Percentiles rank a stretch among this genome's conserved stretches.
phyloP scores from a whole-genome alignment of 2,888 invertebrate genomes.

The Cerceris ruficornis region DNA sequence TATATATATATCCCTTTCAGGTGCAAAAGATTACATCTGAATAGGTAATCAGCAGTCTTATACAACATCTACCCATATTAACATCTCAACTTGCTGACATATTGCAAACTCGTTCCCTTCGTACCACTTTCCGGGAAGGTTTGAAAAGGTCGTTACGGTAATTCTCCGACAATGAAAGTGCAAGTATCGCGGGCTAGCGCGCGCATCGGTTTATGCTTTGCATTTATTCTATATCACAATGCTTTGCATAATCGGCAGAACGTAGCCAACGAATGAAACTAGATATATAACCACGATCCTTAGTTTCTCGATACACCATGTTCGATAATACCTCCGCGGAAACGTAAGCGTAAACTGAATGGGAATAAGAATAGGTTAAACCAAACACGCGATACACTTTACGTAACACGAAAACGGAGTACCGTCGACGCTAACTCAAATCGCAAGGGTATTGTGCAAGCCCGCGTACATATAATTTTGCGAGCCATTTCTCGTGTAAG shows the following conservation, averaged over 20 bases:
- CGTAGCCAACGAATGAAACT: constrained; percentile 42
- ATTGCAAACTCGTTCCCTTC: constrained; percentile 30
- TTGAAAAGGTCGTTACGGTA: constrained; percentile 41
- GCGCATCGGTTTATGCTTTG: not conserved
- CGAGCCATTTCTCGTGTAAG: constrained; percentile 27
- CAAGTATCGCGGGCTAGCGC: constrained; percentile 33
- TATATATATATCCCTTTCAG: constrained; percentile 3
- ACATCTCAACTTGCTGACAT: constrained; percentile 28
- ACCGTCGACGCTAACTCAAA: constrained; percentile 26
- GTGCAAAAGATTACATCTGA: constrained; percentile 2
- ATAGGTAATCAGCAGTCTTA: constrained; percentile 44
- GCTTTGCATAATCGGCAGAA: constrained; percentile 48
- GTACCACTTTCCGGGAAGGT: constrained; percentile 32
- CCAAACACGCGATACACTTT: constrained; percentile 43
- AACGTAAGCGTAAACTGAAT: constrained; percentile 28
- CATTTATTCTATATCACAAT: constrained; percentile 39
- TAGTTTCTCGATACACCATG: constrained; percentile 41
- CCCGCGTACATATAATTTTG: constrained; percentile 19
- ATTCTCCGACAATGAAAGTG: constrained; percentile 48
- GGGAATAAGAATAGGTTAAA: constrained; percentile 39
- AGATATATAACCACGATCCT: constrained; percentile 37
- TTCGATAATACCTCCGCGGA: constrained; percentile 39
- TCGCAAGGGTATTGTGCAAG: constrained; percentile 57
- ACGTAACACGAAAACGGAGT: constrained; percentile 49
- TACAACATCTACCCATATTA: constrained; percentile 28